Base-by-base conservation (phyloP, 2,888 invertebrate genomes). In the Hoplodrina ambigua region DNA sequence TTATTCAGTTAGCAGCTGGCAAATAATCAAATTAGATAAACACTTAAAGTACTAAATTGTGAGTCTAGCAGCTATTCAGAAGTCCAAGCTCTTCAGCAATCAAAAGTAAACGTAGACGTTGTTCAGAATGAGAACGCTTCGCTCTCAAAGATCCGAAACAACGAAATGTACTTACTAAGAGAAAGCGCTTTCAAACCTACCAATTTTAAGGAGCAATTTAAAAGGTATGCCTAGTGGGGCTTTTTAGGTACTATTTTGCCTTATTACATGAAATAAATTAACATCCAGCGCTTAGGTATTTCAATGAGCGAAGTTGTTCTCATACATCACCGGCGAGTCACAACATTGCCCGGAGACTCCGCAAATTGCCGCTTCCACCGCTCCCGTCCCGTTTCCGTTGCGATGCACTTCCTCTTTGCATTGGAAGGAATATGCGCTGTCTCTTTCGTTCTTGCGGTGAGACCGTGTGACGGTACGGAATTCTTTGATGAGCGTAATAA, bases 181-280 rank as follows among this genome's bases (percentile, higher is more conserved):
- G 73, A 79, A 84, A 77, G 64, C 65, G 70, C 81, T 79, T 84
- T 81, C 52, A 83, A 60, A 69, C 82, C 82, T 81, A 75, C 75
- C 82, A 84, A 76, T 83, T 78, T 84, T 65, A 82, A 79, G 72
- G 70, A 80, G 78, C 69, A 79, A 83, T 79, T 83, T 78, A 81
- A 80, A 82, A 84, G 84, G 84, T 81, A 82, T 78, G 84, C 72
- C 81, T 82, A 84, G 79, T 81, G 53, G 64, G 72, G 68, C 77
- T 81, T 85, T 81, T 83, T 83, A 81, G 68, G 69, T 74, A 83
- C 70, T 77, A 81, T 86, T 85, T 80, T 81, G 80, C 79, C 86
- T 86, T 88, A 87, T 88, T 87, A 86, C 87, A 86, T 85, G 73
- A 86, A 87, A 88, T 88, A 88, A 88, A 87, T 88, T 87, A 88